These are phyloP conservation scores for Nasonovia ribisnigri DNA, from an alignment of 2,888 invertebrate species.

Conservation along the genomic window DNA sequence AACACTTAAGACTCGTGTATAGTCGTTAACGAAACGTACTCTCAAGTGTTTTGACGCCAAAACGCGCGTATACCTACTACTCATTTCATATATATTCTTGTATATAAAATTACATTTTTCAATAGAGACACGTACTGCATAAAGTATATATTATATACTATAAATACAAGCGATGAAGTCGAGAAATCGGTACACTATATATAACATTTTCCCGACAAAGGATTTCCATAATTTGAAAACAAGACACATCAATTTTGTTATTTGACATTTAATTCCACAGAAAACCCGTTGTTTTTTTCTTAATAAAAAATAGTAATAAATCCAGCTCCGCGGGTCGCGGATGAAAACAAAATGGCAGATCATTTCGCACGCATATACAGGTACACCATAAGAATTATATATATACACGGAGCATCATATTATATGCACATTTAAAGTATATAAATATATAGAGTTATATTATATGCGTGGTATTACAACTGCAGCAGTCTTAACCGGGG, in stretches of 20 bases:
- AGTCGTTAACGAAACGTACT: constrained; percentile 32
- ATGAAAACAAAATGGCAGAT: constrained; percentile 49
- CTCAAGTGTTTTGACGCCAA: constrained; percentile 49
- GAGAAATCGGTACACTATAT: background rate
- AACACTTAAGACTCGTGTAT: constrained; percentile 25
- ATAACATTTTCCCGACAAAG: constrained; percentile 50
- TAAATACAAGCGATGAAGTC: background rate
- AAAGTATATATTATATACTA: background rate
- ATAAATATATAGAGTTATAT: background rate
- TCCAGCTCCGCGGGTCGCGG: constrained; percentile 36
- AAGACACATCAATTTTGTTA: constrained; percentile 51
- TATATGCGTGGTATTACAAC: background rate
- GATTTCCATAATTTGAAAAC: constrained; percentile 41
- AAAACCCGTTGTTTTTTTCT: constrained; percentile 38
- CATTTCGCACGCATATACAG: constrained; percentile 29
- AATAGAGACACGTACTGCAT: background rate
- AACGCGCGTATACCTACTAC: background rate
- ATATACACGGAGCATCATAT: background rate
- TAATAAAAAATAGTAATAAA: constrained; percentile 45
- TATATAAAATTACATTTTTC: background rate
- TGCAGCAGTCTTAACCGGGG: background rate
- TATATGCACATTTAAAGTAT: background rate
- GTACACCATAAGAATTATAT: background rate
- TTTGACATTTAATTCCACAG: constrained; percentile 55
- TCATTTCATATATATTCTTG: background rate